These are phyloP conservation scores for Epinephelus cyanopodus DNA, from an alignment of 2,113 vertebrate genomes.

Conservation along the genomic window DNA sequence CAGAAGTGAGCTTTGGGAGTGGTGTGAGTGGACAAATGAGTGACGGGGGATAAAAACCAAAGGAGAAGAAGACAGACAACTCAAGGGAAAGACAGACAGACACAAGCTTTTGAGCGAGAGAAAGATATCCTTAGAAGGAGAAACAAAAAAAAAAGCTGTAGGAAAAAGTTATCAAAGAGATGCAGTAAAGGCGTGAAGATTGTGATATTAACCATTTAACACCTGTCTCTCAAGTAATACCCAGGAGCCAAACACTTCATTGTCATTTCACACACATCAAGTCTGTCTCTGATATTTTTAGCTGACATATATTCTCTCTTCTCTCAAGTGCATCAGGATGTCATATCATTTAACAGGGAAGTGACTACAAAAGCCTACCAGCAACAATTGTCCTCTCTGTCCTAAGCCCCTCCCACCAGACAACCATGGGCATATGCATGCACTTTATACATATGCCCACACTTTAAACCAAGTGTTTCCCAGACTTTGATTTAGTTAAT, in stretches of 20 bases:
- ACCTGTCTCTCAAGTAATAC: conserved; percentile 40
- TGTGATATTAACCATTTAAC: conserved; percentile 57
- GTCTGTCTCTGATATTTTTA: conserved; percentile 46
- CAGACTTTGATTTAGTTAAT: too few relatives aligned
- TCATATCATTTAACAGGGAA: conserved; percentile 9
- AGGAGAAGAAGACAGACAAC: conserved; percentile 17
- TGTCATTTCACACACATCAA: conserved; percentile 32
- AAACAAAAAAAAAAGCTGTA: conserved; percentile 6
- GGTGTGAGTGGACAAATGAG: conserved; percentile 48
- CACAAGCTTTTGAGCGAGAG: conserved; percentile 14
- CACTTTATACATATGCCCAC: too few relatives aligned
- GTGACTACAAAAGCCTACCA: background rate
- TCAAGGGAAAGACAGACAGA: background rate
- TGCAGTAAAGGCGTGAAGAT: conserved; percentile 37
- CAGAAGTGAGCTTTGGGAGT: conserved; percentile 31
- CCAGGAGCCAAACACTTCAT: conserved; percentile 19
- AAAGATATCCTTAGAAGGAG: conserved; percentile 26
- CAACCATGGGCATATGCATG: too few relatives aligned
- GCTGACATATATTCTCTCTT: conserved; percentile 18
- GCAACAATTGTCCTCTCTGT: background rate
- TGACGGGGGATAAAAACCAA: conserved; percentile 29
- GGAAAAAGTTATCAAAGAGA: background rate
- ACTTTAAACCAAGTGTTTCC: too few relatives aligned
- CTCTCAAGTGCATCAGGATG: conserved; percentile 21
- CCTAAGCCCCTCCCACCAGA: too few relatives aligned